Evolutionary conservation across 2,797 vertebrate species (phyloP).

Genomic region (Coccyzus lansbergi): DNA sequence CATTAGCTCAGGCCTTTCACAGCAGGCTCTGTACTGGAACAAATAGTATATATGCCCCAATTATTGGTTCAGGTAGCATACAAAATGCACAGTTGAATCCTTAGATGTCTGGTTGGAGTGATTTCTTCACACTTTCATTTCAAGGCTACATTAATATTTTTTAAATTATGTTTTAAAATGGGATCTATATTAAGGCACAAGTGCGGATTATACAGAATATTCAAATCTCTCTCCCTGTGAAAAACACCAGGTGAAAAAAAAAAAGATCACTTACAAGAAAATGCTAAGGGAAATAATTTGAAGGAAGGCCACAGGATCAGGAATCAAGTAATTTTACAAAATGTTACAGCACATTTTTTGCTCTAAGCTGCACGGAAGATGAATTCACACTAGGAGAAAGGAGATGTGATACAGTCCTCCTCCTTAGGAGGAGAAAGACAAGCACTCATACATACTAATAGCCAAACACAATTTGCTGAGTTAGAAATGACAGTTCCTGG

Average conservation of each 20-base stretch:
- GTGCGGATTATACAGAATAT: background rate
- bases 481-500: background rate
- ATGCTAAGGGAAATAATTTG: background rate
- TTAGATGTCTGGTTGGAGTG: background rate
- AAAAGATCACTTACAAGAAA: background rate
- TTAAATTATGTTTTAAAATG: background rate
- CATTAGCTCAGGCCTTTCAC: background rate
- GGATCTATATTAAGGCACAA: background rate
- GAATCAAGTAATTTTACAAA: background rate
- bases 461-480: background rate
- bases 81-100: background rate
- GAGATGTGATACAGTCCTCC: background rate
- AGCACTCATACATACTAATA: background rate
- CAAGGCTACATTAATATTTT: background rate
- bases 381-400: background rate
- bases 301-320: background rate
- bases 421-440: background rate
- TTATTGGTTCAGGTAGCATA: background rate
- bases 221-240: background rate
- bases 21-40: background rate
- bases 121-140: background rate
- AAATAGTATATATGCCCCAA: background rate
- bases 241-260: background rate
- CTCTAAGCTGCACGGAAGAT: background rate
- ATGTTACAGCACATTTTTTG: background rate